A percentile compares a stretch with the other conserved stretches of the same genome.
phyloP scores from a whole-genome alignment of 2,113 vertebrate species.

The Macquaria australasica region DNA sequence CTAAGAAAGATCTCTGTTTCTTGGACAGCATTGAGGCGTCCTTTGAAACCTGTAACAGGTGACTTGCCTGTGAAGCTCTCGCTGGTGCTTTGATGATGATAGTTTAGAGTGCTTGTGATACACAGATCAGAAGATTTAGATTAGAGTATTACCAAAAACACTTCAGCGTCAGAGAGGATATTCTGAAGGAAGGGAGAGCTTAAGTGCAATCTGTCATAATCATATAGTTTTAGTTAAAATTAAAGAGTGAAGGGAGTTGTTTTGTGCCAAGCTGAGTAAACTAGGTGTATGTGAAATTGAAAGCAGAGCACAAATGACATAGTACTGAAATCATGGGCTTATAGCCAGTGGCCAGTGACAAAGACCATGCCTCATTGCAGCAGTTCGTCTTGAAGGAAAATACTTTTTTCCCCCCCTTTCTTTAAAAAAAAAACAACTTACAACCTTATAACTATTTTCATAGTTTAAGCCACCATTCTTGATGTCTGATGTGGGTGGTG shows the following conservation, averaged over 20 bases:
- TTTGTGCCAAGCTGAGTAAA: neutral
- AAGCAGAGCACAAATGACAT: slow-evolving; percentile 12
- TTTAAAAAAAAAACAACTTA: neutral
- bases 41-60: slow-evolving; percentile 26
- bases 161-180: slow-evolving; percentile 33
- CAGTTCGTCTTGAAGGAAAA: neutral
- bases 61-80: slow-evolving; percentile 20
- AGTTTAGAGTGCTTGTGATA: slow-evolving; percentile 33
- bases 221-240: neutral
- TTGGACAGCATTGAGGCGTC: neutral
- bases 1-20: neutral
- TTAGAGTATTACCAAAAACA: slow-evolving; percentile 41
- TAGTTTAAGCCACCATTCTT: neutral
- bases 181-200: slow-evolving; percentile 35
- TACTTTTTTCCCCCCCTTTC: neutral
- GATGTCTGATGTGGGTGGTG: neutral
- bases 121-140: slow-evolving; percentile 53
- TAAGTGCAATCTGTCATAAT: slow-evolving; percentile 40
- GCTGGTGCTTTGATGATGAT: slow-evolving; percentile 51
- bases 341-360: neutral
- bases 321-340: neutral
- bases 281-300: neutral
- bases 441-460: neutral
- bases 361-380: neutral
- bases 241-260: neutral